phyloP scores from a whole-genome alignment of 2,888 invertebrate genomes.

The Listrodromus nycthemerus region DNA sequence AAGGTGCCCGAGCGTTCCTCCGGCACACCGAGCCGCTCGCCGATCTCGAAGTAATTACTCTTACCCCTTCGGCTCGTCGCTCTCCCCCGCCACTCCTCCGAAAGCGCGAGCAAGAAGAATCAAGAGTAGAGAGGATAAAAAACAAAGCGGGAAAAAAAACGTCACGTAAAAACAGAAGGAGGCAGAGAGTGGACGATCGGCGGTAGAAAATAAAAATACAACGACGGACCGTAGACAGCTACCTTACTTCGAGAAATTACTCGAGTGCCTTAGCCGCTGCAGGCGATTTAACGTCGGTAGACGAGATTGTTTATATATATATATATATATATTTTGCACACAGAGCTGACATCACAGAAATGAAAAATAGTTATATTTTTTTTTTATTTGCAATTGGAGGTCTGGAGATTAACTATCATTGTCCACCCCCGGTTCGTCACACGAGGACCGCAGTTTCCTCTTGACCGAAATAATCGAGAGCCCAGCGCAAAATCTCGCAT shows the following conservation, averaged over 20 bases:
- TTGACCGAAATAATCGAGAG: slow-evolving; percentile 40
- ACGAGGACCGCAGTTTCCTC: slow-evolving; percentile 17
- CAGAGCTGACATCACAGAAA: not conserved
- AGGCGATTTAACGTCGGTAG: not conserved
- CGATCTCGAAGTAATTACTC: slow-evolving; percentile 76
- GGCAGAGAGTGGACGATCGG: slow-evolving; percentile 45
- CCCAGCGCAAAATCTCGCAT: slow-evolving; percentile 49
- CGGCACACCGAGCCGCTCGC: slow-evolving; percentile 25
- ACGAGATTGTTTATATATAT: slow-evolving; percentile 1
- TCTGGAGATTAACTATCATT: not conserved
- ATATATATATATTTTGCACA: slow-evolving; percentile 16
- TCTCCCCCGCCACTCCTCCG: slow-evolving; percentile 4
- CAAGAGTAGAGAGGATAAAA: slow-evolving; percentile 60
- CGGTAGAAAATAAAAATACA: slow-evolving; percentile 45
- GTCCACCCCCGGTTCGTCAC: slow-evolving; percentile 12
- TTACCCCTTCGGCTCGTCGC: slow-evolving; percentile 60
- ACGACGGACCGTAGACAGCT: slow-evolving; percentile 49
- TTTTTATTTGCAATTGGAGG: not conserved
- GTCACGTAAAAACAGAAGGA: slow-evolving; percentile 58
- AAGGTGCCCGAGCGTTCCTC: slow-evolving; percentile 45
- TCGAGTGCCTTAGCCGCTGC: slow-evolving; percentile 31
- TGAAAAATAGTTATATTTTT: slow-evolving; percentile 6
- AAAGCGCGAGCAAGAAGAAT: slow-evolving; percentile 58
- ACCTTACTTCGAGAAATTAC: slow-evolving; percentile 64
- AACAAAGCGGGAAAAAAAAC: slow-evolving; percentile 63